Base-by-base conservation (phyloP, 2,113 vertebrate species). In the Toxostoma redivivum region DNA sequence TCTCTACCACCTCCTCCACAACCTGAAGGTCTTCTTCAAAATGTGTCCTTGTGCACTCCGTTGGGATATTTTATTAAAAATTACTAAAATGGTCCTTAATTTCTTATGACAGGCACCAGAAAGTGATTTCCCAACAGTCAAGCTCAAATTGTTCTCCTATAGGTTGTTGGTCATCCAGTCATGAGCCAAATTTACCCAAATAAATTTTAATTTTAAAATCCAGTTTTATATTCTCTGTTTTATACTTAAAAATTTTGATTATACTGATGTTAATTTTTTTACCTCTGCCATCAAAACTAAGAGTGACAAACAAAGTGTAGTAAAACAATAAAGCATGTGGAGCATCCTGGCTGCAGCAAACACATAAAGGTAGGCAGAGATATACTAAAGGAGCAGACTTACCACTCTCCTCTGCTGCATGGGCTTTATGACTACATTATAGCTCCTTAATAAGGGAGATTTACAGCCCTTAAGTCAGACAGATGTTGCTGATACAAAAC, bases 401-500 rank as follows among this genome's bases (percentile, higher is more conserved):
- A 67, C 57, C 50, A 73, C 16, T 10, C 31, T 48, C 19, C 20
- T 54, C 47, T 60, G 40, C 56, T 81, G 44, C 40, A 60, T 1
- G 1, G 42, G 56, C n/a, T 56, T 61, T 78, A 1, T 17, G 42
- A 58, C 50, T 48, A 45, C 33, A 71, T 88, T 38, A 84, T 2
- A 86, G 81, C 64, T 83, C 64, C 67, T 65, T 90, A 93, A 88
- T 65, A 71, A 67, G 61, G 40, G 69, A 64, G 82, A 92, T 92
- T 90, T 57, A 81, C n/a, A 86, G 76, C 58, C 47, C 62, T 37
- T 54, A 37, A 73, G 27, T 38, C 54, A 64, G 80, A 56, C 85
- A 92, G 85, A 83, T 74, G 91, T 42, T 94, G 91, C 81, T 94
- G 86, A 81, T 44, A 87, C n/a, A 81, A 81, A 94, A 56, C 88